These are phyloP conservation scores for Otocyon megalotis DNA, from an alignment of 2,113 vertebrate species.

Conservation along the genomic window DNA sequence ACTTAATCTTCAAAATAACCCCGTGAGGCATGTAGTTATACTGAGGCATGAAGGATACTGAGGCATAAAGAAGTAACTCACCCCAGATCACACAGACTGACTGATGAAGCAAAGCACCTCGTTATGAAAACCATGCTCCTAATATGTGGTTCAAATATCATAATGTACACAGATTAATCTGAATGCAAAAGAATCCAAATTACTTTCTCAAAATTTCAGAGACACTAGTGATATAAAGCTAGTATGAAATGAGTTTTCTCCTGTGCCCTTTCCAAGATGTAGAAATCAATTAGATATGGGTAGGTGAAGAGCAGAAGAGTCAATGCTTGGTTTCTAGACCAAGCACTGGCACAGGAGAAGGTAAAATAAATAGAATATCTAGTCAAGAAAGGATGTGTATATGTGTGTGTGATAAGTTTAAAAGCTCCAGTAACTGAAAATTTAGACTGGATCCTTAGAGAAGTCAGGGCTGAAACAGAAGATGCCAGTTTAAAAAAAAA, in stretches of 20 bases:
- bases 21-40: neutral
- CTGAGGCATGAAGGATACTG: neutral
- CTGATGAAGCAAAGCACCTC: neutral
- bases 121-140: neutral
- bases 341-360: neutral
- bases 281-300: neutral
- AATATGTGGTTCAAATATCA: neutral
- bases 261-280: neutral
- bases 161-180: conserved; percentile 24
- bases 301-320: neutral
- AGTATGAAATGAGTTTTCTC: neutral
- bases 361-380: conserved; percentile 14
- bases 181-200: conserved; percentile 36
- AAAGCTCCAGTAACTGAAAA: neutral
- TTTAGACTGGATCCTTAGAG: neutral
- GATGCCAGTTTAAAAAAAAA: neutral
- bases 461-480: neutral
- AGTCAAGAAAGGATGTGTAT: neutral
- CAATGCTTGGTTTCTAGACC: neutral
- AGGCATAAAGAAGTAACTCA: neutral
- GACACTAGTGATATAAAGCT: conserved; percentile 2
- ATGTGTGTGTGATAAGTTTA: neutral
- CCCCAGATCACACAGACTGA: neutral
- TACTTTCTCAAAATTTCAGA: conserved; percentile 41
- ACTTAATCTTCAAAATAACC: conserved; percentile 10